Evolutionary conservation across 2,797 vertebrate species (phyloP), one percentile per base, ranked within the genome.

Genomic region (Siniperca undulata): DNA sequence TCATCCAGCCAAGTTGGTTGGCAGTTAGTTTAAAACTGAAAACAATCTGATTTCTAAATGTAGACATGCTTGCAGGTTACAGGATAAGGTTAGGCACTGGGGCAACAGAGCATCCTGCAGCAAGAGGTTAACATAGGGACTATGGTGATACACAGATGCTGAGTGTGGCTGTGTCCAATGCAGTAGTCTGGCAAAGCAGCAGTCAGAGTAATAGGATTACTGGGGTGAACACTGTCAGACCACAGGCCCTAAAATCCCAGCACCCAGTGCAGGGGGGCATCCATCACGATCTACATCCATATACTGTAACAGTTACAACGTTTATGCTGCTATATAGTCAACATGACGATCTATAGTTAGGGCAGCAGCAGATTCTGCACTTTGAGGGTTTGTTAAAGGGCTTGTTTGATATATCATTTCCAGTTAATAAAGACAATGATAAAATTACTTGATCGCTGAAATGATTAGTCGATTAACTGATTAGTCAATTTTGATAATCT

Each of bases 151-250:
- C 1, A 30, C 71, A 78, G 80, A 82, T 79, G 74, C 70, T 67
- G 79, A 86, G 60, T 4, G 34, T 22, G 44, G 3, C 20, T 85
- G 77, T 64, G 69, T 81, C 70, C 70, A 19, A 13, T 62, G 71
- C 68, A 76, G 59, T 17, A 67, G 78, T 85, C 82, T 85, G 77
- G 74, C 55, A 82, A 70, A 81, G 83, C 78, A 80, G 88, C 83
- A 78, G 78, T 88, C 75, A 69, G 55, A 82, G 75, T 91, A 91
- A 94, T 89, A 90, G 91, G 92, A 93, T 93, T 92, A 93, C 60
- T 46, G 60, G 40, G 53, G 75, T 56, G 24, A 87, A 82, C 20
- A 12, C 74, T 78, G 82, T 89, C 81, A 86, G 82, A 92, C 88
- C 88, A 81, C 60, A 86, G 59, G 38, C 69, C 46, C 36, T 66